These are phyloP conservation scores for Cathartes aura DNA, from an alignment of 2,113 vertebrate species.

Conservation along the genomic window DNA sequence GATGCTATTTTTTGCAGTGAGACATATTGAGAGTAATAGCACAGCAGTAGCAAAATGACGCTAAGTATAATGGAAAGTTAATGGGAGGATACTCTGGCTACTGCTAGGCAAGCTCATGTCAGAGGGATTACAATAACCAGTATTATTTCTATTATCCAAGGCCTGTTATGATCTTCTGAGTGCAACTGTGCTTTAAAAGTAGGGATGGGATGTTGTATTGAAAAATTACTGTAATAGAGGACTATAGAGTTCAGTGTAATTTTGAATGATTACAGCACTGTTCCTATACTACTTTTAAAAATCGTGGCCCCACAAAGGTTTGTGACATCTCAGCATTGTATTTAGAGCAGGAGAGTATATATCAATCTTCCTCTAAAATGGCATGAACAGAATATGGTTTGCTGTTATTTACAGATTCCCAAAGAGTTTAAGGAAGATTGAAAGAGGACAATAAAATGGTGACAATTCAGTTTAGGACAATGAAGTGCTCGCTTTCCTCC, in stretches of 20 bases:
- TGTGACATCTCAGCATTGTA: neutral
- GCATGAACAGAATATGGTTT: neutral
- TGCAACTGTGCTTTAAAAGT: conserved; percentile 27
- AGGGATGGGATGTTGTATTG: neutral
- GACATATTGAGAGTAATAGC: neutral
- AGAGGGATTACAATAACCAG: conserved; percentile 36
- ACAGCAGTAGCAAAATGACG: neutral
- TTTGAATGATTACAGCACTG: conserved; percentile 25
- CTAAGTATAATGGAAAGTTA: conserved; percentile 42
- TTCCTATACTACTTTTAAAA: conserved; percentile 13
- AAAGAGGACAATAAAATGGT: conserved; percentile 27
- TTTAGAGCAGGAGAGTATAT: neutral
- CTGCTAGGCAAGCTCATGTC: neutral
- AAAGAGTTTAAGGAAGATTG: conserved; percentile 23
- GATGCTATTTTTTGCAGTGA: neutral
- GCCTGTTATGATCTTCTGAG: conserved; percentile 43
- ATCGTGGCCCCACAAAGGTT: neutral
- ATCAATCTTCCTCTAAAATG: conserved; percentile 25
- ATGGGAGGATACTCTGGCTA: conserved; percentile 15
- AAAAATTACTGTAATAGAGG: conserved; percentile 60
- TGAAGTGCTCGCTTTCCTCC: neutral
- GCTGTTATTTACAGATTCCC: conserved; percentile 14
- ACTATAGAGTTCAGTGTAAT: neutral
- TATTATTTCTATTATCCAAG: conserved; percentile 56
- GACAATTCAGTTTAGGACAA: neutral